phyloP scores from a whole-genome alignment of 2,797 vertebrate species.

The Stomatorhinus walkeri region DNA sequence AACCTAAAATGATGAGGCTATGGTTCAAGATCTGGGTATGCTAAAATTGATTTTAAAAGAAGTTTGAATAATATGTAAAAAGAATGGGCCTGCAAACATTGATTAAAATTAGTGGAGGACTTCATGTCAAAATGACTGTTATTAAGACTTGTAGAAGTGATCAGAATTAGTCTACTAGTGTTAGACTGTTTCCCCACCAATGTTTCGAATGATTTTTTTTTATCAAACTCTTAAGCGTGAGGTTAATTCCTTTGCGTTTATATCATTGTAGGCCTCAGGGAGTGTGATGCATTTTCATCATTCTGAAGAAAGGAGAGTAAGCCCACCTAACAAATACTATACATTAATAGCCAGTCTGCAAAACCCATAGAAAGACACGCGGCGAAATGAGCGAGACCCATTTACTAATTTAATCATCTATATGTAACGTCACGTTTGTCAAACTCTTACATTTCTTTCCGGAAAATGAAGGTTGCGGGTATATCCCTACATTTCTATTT shows the following conservation, averaged over 20 bases:
- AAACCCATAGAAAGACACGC: conserved; percentile 21
- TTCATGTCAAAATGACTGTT: background rate
- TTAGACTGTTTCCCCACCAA: background rate
- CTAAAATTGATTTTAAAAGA: background rate
- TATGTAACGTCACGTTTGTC: background rate
- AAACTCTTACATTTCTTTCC: background rate
- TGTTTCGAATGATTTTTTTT: background rate
- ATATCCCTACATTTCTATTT: background rate
- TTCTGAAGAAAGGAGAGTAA: conserved; percentile 29
- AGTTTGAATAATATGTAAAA: background rate
- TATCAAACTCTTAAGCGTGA: background rate
- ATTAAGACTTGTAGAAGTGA: background rate
- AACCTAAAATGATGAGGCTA: background rate
- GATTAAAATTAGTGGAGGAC: background rate
- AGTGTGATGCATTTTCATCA: conserved; percentile 43
- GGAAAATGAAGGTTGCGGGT: background rate
- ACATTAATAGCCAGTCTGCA: conserved; percentile 52
- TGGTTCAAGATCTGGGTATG: background rate
- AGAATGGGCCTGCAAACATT: background rate
- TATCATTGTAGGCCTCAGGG: conserved; percentile 33
- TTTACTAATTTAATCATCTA: background rate
- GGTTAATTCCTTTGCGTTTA: background rate
- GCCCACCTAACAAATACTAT: conserved; percentile 44
- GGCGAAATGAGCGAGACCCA: background rate
- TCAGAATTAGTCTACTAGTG: background rate